A percentile compares a stretch with the other conserved stretches of the same genome.
phyloP scores from a whole-genome alignment of 2,888 invertebrate species.

The Brachyopa scutellaris region DNA sequence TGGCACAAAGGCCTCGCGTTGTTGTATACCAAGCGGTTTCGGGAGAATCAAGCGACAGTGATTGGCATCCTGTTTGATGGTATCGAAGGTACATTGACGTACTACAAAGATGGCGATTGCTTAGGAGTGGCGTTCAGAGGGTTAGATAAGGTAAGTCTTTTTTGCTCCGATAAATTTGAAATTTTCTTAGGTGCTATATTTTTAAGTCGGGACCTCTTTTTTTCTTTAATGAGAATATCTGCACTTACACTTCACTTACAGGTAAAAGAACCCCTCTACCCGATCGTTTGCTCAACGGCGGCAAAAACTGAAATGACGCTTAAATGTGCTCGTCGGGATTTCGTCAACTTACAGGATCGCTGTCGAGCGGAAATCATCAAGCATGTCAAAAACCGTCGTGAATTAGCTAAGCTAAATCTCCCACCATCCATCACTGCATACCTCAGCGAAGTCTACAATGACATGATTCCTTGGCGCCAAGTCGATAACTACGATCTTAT shows the following conservation, averaged over 20 bases:
- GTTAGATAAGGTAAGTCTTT: constrained; percentile 83
- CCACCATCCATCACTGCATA: constrained; percentile 84
- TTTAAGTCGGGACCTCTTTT: too few species aligned
- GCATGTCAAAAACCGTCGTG: constrained; percentile 82
- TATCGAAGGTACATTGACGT: constrained; percentile 86
- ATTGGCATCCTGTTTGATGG: constrained; percentile 88
- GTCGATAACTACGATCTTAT: constrained; percentile 81
- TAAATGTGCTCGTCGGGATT: constrained; percentile 84
- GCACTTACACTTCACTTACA: constrained; percentile 51
- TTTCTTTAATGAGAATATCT: background rate
- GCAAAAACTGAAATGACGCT: constrained; percentile 89
- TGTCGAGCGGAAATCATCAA: constrained; percentile 86
- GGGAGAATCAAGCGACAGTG: constrained; percentile 86
- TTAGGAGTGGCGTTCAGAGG: constrained; percentile 88
- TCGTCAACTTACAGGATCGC: constrained; percentile 87
- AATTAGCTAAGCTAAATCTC: constrained; percentile 84
- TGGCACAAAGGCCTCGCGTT: constrained; percentile 87
- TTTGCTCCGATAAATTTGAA: too few species aligned
- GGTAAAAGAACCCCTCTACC: constrained; percentile 85
- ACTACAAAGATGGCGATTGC: constrained; percentile 87
- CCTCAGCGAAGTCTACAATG: constrained; percentile 83
- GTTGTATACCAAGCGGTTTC: constrained; percentile 86
- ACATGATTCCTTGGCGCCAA: constrained; percentile 79
- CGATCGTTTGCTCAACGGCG: constrained; percentile 88
- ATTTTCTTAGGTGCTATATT: too few species aligned